Percentiles rank a stretch among this genome's conserved stretches.
phyloP scores from a whole-genome alignment of 2,113 vertebrate species.

The Tor tambroides region DNA sequence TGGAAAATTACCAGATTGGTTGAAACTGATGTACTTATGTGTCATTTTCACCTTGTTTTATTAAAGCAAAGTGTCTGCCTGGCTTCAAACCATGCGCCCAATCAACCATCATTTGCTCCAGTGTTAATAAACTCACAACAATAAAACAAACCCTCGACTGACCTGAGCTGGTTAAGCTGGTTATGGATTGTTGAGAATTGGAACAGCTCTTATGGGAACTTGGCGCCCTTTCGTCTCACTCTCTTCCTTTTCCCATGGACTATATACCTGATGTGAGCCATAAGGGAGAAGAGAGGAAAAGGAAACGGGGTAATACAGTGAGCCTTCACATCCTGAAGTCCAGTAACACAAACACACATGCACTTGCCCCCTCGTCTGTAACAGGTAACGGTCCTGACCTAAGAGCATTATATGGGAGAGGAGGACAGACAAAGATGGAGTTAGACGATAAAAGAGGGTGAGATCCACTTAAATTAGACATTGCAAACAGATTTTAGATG shows the following conservation, averaged over 20 bases:
- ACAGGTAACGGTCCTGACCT: slow-evolving; percentile 14
- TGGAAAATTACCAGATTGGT: slow-evolving; percentile 67
- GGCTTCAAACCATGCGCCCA: slow-evolving; percentile 37
- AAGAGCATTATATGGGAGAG: neutral
- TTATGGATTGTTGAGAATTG: slow-evolving; percentile 7
- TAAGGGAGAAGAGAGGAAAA: slow-evolving; percentile 55
- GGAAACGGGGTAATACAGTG: slow-evolving; percentile 57
- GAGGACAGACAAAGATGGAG: neutral
- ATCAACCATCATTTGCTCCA: slow-evolving; percentile 47
- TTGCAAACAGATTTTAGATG: neutral
- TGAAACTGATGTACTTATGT: slow-evolving; percentile 72
- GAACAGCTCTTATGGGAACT: slow-evolving; percentile 72
- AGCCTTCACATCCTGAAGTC: slow-evolving; percentile 54
- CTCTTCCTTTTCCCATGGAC: slow-evolving; percentile 69
- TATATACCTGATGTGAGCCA: slow-evolving; percentile 63
- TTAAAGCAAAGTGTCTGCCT: slow-evolving; percentile 67
- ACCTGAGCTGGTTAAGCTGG: neutral
- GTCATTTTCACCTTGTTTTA: slow-evolving; percentile 67
- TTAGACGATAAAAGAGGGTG: neutral
- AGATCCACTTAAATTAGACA: neutral
- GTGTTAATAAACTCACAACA: slow-evolving; percentile 38
- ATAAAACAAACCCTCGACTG: neutral
- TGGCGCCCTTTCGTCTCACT: slow-evolving; percentile 70
- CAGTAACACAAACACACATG: slow-evolving; percentile 2
- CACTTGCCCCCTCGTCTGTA: neutral